These are phyloP conservation scores for Danio jaintianensis DNA, from an alignment of 2,797 vertebrate species.

Conservation along the genomic window DNA sequence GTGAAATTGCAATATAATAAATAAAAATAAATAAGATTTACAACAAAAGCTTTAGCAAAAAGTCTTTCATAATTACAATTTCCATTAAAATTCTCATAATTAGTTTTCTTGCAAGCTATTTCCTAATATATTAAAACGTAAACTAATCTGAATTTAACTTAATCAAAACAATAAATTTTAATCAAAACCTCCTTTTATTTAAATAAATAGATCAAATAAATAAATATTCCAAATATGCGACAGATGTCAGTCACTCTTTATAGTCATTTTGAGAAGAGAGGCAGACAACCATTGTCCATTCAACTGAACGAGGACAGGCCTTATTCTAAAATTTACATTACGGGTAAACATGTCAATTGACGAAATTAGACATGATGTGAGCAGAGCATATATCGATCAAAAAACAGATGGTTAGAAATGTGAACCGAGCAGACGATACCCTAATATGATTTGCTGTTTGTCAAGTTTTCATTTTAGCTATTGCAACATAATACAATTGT, in stretches of 20 bases:
- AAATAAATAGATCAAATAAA: not conserved
- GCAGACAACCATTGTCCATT: not conserved
- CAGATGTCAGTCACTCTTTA: not conserved
- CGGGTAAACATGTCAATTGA: not conserved
- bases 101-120: not conserved
- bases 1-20: not conserved
- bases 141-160: not conserved
- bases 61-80: not conserved
- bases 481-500: not conserved
- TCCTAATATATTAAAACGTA: not conserved
- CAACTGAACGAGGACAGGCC: constrained; percentile 20
- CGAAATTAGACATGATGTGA: constrained; percentile 7
- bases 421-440: not conserved
- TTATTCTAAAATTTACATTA: not conserved
- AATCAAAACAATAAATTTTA: not conserved
- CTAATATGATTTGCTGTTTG: not conserved
- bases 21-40: not conserved
- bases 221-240: no score
- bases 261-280: not conserved
- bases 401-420: constrained; percentile 3
- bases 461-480: not conserved
- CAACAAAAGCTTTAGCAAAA: not conserved
- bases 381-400: not conserved
- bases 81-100: not conserved
- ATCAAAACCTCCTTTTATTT: no score